Percentiles rank a stretch among this genome's conserved stretches.
phyloP scores from a whole-genome alignment of 30 jellyfish, hydroid and myxozoan genomes.

The Aurelia aurita region DNA sequence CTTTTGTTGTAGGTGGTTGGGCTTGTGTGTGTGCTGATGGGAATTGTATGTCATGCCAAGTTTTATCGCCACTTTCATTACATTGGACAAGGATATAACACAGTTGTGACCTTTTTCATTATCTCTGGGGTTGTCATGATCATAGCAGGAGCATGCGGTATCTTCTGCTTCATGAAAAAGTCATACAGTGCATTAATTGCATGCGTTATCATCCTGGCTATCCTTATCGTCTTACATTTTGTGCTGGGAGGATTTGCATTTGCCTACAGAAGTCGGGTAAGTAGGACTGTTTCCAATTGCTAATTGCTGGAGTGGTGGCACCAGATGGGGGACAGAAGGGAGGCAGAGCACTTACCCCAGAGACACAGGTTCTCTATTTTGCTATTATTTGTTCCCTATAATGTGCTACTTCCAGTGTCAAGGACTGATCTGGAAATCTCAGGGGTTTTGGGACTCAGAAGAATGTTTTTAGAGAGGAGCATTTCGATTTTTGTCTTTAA shows the following conservation, averaged over 20 bases:
- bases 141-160: slow-evolving; percentile 64
- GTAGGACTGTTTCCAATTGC: not conserved
- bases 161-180: slow-evolving; percentile 40
- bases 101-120: slow-evolving; percentile 30
- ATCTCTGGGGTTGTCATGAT: slow-evolving; percentile 52
- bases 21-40: slow-evolving; percentile 35
- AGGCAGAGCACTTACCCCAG: too few species aligned
- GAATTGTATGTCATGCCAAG: slow-evolving; percentile 45
- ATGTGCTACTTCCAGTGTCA: too few species aligned
- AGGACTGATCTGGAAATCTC: too few species aligned
- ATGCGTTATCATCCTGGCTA: slow-evolving; percentile 48
- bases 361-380: too few species aligned
- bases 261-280: slow-evolving; percentile 37
- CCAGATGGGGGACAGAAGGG: too few species aligned
- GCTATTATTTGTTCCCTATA: too few species aligned
- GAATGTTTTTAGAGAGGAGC: too few species aligned
- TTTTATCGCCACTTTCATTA: slow-evolving; percentile 3
- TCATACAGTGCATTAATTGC: slow-evolving; percentile 43
- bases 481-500: too few species aligned
- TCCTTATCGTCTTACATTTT: slow-evolving; percentile 47
- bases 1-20: slow-evolving; percentile 51
- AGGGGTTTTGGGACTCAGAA: too few species aligned
- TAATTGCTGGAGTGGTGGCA: too few species aligned
- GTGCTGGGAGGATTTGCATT: slow-evolving; percentile 67
- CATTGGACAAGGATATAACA: slow-evolving; percentile 33